Evolutionary conservation across 1,140 invertebrate species (phyloP).

Genomic region (Tribolium madens): DNA sequence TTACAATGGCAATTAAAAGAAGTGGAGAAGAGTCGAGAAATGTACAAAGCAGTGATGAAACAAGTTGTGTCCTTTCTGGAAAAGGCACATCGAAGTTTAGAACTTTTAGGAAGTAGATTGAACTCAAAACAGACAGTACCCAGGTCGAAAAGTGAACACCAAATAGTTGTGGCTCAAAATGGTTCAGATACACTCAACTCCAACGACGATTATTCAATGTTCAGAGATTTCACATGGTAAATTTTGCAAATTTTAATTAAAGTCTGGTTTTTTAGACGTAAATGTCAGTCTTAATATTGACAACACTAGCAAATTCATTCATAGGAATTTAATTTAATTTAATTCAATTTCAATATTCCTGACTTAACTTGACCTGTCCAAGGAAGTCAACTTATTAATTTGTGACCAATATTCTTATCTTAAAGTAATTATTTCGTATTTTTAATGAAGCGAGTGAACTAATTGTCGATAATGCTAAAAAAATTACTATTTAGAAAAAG

Average conservation of each 20-base stretch:
- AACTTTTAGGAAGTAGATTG: slow-evolving; percentile 63
- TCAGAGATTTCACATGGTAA: slow-evolving; percentile 69
- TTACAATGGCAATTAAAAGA: slow-evolving; percentile 85
- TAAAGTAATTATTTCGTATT: too few species aligned
- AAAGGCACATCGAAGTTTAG: slow-evolving; percentile 76
- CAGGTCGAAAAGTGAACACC: slow-evolving; percentile 69
- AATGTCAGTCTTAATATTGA: too few species aligned
- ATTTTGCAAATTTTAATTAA: slow-evolving; percentile 18
- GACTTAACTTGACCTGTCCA: too few species aligned
- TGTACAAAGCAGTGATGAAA: slow-evolving; percentile 84
- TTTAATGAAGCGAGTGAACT: too few species aligned
- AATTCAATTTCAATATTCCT: too few species aligned
- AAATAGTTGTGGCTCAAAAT: slow-evolving; percentile 65
- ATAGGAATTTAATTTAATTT: too few species aligned
- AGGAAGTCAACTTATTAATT: too few species aligned
- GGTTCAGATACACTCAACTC: slow-evolving; percentile 3
- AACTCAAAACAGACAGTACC: slow-evolving; percentile 60
- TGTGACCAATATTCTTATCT: too few species aligned
- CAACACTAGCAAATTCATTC: too few species aligned
- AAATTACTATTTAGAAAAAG: too few species aligned
- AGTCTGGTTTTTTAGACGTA: not conserved
- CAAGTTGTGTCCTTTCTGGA: slow-evolving; percentile 82
- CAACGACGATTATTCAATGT: slow-evolving; percentile 62
- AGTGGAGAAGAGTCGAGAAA: slow-evolving; percentile 83
- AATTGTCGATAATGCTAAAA: too few species aligned